These are phyloP conservation scores for Copidosoma floridanum DNA, from an alignment of 1,140 invertebrate species.

Conservation along the genomic window DNA sequence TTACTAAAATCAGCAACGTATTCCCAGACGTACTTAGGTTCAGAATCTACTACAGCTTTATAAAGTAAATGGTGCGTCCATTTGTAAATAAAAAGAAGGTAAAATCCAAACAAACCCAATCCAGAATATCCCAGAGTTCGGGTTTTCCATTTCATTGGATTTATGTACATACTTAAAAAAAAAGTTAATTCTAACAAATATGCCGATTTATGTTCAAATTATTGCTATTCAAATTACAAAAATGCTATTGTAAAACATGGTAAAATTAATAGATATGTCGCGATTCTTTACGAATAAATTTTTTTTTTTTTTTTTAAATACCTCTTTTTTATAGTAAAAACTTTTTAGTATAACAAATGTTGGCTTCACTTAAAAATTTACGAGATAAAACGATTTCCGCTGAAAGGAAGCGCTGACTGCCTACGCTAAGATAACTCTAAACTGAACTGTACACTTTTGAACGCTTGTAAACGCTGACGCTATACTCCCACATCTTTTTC, in stretches of 20 bases:
- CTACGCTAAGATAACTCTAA: too few relatives aligned
- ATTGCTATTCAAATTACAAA: not conserved
- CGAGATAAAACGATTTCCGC: slow-evolving; percentile 9
- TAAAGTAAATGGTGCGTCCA: slow-evolving; percentile 41
- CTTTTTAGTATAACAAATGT: too few relatives aligned
- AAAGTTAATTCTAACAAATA: too few relatives aligned
- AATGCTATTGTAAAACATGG: not conserved
- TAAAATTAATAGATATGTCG: too few relatives aligned
- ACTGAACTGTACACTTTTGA: too few relatives aligned
- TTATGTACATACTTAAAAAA: slow-evolving; percentile 43
- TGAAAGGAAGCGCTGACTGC: slow-evolving; percentile 5
- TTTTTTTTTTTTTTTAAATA: too few relatives aligned
- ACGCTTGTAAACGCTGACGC: too few relatives aligned
- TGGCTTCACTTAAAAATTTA: too few relatives aligned
- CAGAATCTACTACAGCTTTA: slow-evolving; percentile 55
- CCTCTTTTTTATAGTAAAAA: too few relatives aligned
- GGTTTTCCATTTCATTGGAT: slow-evolving; percentile 53
- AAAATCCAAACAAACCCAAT: slow-evolving; percentile 13
- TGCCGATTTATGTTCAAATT: not conserved
- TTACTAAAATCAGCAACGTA: slow-evolving; percentile 74
- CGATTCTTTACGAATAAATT: too few relatives aligned
- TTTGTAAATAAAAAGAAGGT: slow-evolving; percentile 43
- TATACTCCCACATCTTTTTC: too few relatives aligned
- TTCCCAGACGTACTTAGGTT: slow-evolving; percentile 67
- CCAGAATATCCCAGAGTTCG: slow-evolving; percentile 32